phyloP scores from a whole-genome alignment of 2,797 vertebrate genomes.

The Microchirus variegatus region DNA sequence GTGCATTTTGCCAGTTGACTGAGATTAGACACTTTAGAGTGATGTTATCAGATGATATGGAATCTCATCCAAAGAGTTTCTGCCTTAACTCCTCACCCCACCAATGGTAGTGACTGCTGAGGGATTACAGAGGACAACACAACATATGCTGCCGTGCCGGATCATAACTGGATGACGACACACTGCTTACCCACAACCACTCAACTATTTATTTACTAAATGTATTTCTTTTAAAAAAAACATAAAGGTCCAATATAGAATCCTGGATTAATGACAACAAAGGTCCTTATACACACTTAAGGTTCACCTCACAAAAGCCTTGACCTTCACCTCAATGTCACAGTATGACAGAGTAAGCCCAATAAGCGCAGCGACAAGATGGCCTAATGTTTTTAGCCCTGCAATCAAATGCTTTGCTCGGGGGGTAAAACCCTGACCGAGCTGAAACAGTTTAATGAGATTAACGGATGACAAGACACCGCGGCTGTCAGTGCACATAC shows the following conservation, averaged over 20 bases:
- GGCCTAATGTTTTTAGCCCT: constrained; percentile 65
- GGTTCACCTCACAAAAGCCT: constrained; percentile 19
- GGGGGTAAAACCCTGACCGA: constrained; percentile 67
- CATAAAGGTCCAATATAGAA: constrained; percentile 15
- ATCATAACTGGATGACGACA: constrained; percentile 58
- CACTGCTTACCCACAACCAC: constrained; percentile 27
- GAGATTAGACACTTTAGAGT: constrained; percentile 52
- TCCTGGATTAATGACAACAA: constrained; percentile 10
- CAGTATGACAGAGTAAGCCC: constrained; percentile 33
- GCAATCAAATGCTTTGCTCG: constrained; percentile 58
- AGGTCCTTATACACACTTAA: constrained; percentile 2
- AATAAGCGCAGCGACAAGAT: constrained; percentile 43
- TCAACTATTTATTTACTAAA: no score
- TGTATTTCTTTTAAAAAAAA: no score
- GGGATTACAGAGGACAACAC: constrained; percentile 69
- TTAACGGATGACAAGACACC: constrained; percentile 74
- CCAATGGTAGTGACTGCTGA: constrained; percentile 47
- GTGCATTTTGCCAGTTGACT: constrained; percentile 32
- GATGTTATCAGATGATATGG: constrained; percentile 36
- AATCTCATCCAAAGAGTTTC: constrained; percentile 56
- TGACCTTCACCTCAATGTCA: constrained; percentile 57
- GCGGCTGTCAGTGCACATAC: constrained; percentile 40
- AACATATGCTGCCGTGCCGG: constrained; percentile 54
- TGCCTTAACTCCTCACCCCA: constrained; percentile 58
- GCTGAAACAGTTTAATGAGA: constrained; percentile 77